A percentile compares a stretch with the other conserved stretches of the same genome.
Conservation (phyloP, 2,113 vertebrate genomes). For the Rhodinocichla rosea region DNA sequence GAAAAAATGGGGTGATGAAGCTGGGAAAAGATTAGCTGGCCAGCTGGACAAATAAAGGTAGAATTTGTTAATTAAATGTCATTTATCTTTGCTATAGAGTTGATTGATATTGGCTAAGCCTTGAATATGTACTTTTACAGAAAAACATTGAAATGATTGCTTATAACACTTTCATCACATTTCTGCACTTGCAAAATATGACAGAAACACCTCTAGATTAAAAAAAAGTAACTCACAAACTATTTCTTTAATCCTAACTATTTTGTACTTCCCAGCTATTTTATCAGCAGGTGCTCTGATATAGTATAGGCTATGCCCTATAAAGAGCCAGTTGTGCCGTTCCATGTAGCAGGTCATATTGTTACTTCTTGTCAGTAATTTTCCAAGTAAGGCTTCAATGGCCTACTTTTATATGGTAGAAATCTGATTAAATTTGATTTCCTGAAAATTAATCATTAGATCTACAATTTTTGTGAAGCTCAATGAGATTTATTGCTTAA, state of each 20-base stretch:
- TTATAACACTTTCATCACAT: background rate
- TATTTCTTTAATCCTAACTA: background rate
- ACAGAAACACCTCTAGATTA: background rate
- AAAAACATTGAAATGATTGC: background rate
- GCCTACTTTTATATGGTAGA: background rate
- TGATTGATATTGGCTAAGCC: background rate
- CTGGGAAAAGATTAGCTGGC: background rate
- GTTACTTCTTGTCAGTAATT: background rate
- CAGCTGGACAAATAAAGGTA: background rate
- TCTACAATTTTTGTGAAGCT: background rate
- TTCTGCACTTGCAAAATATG: background rate
- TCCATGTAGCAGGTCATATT: background rate
- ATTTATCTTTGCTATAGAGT: background rate
- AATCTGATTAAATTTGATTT: background rate
- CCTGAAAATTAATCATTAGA: background rate
- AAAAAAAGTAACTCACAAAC: background rate
- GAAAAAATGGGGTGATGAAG: background rate
- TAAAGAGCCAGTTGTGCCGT: background rate
- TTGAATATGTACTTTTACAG: background rate
- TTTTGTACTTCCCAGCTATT: background rate
- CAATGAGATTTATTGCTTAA: background rate
- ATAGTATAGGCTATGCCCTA: background rate
- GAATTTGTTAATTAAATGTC: background rate
- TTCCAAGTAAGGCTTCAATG: background rate
- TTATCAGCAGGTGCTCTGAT: background rate